Evolutionary conservation across 2,113 vertebrate species (phyloP), one percentile per base, ranked within the genome.

Genomic region (Spea multiplicata): DNA sequence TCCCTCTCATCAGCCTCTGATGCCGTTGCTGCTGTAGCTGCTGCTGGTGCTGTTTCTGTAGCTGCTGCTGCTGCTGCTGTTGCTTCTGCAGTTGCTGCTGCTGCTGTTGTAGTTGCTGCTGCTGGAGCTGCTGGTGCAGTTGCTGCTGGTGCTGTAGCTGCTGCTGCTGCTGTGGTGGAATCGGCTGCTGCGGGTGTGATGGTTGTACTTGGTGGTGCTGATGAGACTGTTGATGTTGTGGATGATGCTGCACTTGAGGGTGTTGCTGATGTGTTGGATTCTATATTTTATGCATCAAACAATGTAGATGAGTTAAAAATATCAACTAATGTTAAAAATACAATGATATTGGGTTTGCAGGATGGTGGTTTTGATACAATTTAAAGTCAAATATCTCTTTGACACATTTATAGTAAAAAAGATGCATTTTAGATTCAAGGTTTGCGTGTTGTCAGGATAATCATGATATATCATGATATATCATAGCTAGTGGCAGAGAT

Each of bases 1-100:
- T 88, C 9, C 86, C 89, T 62, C 81, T 83, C 6, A 89, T 3
- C 1, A 87, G 69, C 46, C 87, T 87, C 82, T 89, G 90, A 80
- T 88, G 88, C 69, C 86, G 88, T 84, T 90, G 73, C 45, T 81
- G 76, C 55, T 4, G 48, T 73, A 82, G 70, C 50, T 55, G 62
- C 9, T 52, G 66, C 2, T 52, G 73, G 65, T 73, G 74, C 3
- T 10, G 55, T 76, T 73, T 45, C 8, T 64, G 4, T 5, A 30
- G 44, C 30, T 65, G 53, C 4, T 44, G 47, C 16, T 16, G 53
- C 74, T 70, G 45, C 53, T 49, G 55, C 6, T 50, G 76, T 1
- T 45, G 70, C 57, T 69, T 71, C 5, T 10, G 49, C 71, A 70
- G 44, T 2, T 70, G 8, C 5, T 50, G 14, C 8, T 73, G 8